Evolutionary conservation across 2,797 vertebrate species (phyloP), one percentile per base, ranked within the genome.

Genomic region (Gallirallus australis): DNA sequence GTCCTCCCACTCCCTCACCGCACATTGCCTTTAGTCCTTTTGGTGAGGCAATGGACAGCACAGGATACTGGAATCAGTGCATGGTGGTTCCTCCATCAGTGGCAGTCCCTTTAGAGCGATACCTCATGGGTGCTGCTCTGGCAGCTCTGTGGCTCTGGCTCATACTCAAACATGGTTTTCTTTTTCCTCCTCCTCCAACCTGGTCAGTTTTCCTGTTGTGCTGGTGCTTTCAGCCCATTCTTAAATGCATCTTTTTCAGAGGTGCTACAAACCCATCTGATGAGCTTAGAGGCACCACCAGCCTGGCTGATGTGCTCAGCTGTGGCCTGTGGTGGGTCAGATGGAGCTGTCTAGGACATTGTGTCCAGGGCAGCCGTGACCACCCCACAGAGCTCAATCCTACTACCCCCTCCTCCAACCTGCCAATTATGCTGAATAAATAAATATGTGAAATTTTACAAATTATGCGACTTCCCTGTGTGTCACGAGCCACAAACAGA

Each of bases 1-100:
- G 24, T 59, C 76, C 47, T 90, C 21, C 40, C 1, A 0, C 39
- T 19, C 12, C 16, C 12, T 63, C 3, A 6, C 28, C 4, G 0
- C 17, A 52, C 56, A n/a, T 28, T 33, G 28, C 20, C 17, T 14
- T 65, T 23, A 8, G 15, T 65, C 33, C 11, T 23, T 47, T 57
- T 17, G 9, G 54, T 23, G 40, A 87, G 30, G 37, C n/a, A 57
- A 25, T 7, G 15, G 23, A 42, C 86, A 66, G 37, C 1, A 0
- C n/a, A 73, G 35, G 47, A 71, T 20, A 3, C 2, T 52, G 33
- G 45, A 31, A 25, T 60, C 31, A 15, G 2, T 25, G 25, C 25
- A 8, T 52, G 30, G 21, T 48, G 20, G 18, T n/a, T 86, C 31
- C 64, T 79, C 14, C 24, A 47, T 42, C 59, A 69, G 40, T 20